These are phyloP conservation scores for Saturnia japonica DNA, from an alignment of 2,888 invertebrate species.

Conservation along the genomic window DNA sequence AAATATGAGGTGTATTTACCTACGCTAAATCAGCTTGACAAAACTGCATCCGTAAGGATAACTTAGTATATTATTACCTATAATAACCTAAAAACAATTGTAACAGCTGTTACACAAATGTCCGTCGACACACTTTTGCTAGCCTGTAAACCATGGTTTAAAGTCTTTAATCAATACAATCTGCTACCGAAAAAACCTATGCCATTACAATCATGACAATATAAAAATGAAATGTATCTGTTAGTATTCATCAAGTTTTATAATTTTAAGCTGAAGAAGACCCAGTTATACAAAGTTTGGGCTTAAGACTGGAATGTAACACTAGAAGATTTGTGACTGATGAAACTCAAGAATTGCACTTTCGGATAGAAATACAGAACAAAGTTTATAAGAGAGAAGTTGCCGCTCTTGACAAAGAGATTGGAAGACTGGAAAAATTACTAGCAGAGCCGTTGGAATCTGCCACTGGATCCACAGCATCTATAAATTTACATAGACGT, in stretches of 20 bases:
- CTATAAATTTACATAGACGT: conserved; percentile 67
- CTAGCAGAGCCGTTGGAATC: conserved; percentile 84
- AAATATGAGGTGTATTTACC: too few relatives aligned
- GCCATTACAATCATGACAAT: too few relatives aligned
- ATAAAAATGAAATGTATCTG: background rate
- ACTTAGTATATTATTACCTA: too few relatives aligned
- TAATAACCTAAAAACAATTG: too few relatives aligned
- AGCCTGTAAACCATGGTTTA: too few relatives aligned
- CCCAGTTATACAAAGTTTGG: conserved; percentile 93
- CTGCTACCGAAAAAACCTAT: too few relatives aligned
- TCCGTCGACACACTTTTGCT: too few relatives aligned
- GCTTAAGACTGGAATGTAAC: conserved; percentile 93
- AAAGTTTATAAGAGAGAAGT: conserved; percentile 93
- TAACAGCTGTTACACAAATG: too few relatives aligned
- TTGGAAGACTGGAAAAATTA: conserved; percentile 86
- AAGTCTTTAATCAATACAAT: too few relatives aligned
- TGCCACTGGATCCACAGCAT: conserved; percentile 65
- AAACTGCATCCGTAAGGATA: too few relatives aligned
- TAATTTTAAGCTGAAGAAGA: conserved; percentile 84
- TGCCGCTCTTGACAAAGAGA: conserved; percentile 89
- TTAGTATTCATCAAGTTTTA: background rate
- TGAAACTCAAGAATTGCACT: conserved; percentile 90
- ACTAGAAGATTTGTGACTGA: conserved; percentile 92
- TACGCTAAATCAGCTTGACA: too few relatives aligned
- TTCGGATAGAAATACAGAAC: conserved; percentile 95